Evolutionary conservation across 2,113 vertebrate species (phyloP).

Genomic region (Erinaceus europaeus): DNA sequence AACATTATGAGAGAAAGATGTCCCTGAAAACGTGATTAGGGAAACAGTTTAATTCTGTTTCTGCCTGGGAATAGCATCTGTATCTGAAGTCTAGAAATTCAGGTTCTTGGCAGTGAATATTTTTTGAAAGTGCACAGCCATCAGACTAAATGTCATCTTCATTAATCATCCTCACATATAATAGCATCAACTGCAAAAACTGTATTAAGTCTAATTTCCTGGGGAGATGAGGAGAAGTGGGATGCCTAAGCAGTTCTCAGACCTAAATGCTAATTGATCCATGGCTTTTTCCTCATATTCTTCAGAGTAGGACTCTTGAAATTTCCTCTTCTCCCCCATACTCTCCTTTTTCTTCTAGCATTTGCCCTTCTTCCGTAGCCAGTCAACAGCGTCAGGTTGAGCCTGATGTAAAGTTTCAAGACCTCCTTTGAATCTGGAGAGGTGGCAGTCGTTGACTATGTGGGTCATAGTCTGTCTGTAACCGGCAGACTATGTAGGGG

Average conservation of each 20-base stretch:
- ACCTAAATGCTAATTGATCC: slow-evolving; percentile 47
- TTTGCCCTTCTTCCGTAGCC: too few species aligned
- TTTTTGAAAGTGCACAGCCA: slow-evolving; percentile 73
- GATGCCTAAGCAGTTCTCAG: slow-evolving; percentile 30
- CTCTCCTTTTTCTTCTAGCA: too few species aligned
- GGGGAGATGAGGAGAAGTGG: slow-evolving; percentile 38
- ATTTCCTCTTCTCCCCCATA: not conserved
- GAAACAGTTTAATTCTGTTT: slow-evolving; percentile 52
- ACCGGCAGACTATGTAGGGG: too few species aligned
- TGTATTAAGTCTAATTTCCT: slow-evolving; percentile 68
- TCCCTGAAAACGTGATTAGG: slow-evolving; percentile 49
- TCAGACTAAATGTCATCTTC: slow-evolving; percentile 76
- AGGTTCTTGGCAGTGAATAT: slow-evolving; percentile 58
- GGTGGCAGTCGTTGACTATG: too few species aligned
- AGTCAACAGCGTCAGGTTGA: too few species aligned
- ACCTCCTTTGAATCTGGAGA: too few species aligned
- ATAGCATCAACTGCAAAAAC: slow-evolving; percentile 69
- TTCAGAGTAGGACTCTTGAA: not conserved
- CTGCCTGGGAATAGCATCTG: slow-evolving; percentile 44
- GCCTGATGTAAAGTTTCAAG: too few species aligned
- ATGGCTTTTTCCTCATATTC: not conserved
- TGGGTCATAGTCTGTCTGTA: too few species aligned
- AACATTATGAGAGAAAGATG: not conserved
- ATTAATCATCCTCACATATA: slow-evolving; percentile 73
- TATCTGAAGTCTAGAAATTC: slow-evolving; percentile 48